These are phyloP conservation scores for Gobiocypris rarus DNA, from an alignment of 2,113 vertebrate genomes.

Conservation along the genomic window DNA sequence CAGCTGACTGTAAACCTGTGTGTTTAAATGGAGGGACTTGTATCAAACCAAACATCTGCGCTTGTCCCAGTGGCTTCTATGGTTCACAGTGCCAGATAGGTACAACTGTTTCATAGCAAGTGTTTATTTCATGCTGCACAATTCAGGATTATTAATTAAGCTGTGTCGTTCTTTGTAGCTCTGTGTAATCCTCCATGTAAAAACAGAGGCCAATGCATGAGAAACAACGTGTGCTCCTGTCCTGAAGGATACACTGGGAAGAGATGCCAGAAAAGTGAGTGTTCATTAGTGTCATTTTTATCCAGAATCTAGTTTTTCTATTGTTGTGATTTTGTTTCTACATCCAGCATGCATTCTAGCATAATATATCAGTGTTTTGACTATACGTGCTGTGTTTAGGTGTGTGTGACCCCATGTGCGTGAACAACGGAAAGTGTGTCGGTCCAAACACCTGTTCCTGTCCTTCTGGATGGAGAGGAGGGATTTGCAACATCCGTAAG, in stretches of 20 bases:
- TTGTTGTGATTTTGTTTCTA: not conserved
- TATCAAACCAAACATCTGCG: conserved; percentile 81
- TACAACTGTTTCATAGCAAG: conserved; percentile 62
- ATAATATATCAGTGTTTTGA: not conserved
- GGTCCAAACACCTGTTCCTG: conserved; percentile 87
- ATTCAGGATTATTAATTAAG: not conserved
- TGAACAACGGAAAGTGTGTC: conserved; percentile 91
- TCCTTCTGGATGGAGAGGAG: conserved; percentile 88
- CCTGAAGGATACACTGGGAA: conserved; percentile 83
- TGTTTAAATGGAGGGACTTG: conserved; percentile 92
- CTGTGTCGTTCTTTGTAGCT: conserved; percentile 71
- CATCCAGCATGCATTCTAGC: not conserved
- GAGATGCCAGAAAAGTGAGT: conserved; percentile 91
- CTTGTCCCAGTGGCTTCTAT: conserved; percentile 89
- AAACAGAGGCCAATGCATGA: conserved; percentile 88
- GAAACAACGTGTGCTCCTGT: conserved; percentile 88
- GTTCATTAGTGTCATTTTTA: not conserved
- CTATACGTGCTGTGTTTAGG: conserved; percentile 70
- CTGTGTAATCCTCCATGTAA: conserved; percentile 90
- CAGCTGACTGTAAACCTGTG: conserved; percentile 85
- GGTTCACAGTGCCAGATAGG: conserved; percentile 89
- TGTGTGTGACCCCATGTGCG: conserved; percentile 88
- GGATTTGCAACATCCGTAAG: conserved; percentile 83
- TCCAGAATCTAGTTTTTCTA: not conserved
- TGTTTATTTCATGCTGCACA: not conserved